Evolutionary conservation across 2,797 vertebrate species (phyloP).

Genomic region (Cottoperca gobio): DNA sequence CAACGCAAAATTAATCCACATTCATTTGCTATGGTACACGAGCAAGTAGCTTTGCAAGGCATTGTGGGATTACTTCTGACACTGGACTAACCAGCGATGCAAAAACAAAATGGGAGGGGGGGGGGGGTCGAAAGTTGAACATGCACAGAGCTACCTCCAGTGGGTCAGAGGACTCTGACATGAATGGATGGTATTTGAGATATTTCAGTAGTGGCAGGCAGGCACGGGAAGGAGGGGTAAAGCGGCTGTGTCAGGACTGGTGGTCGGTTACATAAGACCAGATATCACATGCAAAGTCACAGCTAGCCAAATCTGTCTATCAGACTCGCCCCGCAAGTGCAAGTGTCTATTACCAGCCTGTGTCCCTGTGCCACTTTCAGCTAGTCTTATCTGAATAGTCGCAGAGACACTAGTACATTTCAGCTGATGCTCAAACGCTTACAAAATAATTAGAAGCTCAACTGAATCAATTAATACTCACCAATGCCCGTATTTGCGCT

Average conservation of each 20-base stretch:
- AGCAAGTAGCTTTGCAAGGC: neutral
- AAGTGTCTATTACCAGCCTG: constrained; percentile 20
- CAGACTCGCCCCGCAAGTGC: constrained; percentile 14
- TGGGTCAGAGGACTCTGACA: constrained; percentile 38
- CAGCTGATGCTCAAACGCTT: neutral
- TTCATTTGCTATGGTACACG: neutral
- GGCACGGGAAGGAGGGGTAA: neutral
- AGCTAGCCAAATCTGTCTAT: constrained; percentile 35
- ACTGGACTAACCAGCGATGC: neutral
- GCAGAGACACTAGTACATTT: neutral
- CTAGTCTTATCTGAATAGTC: neutral
- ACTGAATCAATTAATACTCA: constrained; percentile 66
- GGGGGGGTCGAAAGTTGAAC: neutral
- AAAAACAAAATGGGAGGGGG: no score
- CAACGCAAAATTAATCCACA: fast-evolving
- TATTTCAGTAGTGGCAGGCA: constrained; percentile 52
- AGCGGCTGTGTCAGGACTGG: neutral
- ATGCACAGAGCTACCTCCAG: neutral
- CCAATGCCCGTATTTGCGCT: constrained; percentile 98
- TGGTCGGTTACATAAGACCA: constrained; percentile 61
- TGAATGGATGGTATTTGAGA: constrained; percentile 64
- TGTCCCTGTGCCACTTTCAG: constrained; percentile 6
- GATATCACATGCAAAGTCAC: constrained; percentile 54
- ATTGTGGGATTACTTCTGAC: constrained; percentile 2
- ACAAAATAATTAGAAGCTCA: neutral